Base-by-base conservation (phyloP, 1,140 invertebrate species). In the Dendrolimus kikuchii region DNA sequence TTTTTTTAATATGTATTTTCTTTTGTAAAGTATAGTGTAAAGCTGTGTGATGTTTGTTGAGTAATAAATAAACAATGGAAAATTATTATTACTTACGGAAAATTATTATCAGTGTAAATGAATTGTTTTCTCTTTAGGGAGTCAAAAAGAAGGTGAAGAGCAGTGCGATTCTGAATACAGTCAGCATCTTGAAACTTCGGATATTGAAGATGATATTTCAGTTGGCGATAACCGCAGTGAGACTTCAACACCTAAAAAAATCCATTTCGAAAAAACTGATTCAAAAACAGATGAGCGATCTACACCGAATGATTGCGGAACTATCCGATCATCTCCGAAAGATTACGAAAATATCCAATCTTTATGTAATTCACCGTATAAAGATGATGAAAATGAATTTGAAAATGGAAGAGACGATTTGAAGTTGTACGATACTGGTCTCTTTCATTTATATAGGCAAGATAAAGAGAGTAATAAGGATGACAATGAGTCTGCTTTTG, bases 221-320 rank as follows among this genome's bases (percentile, higher is more conserved):
- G 81, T 86, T 6, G 83, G 83, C 3, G 83, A 86, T 41, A 86
- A 86, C 46, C 62, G 79, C 10, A 84, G 81, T 8, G 83, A 83
- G 40, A 71, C 80, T 1, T 86, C 83, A 0, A 74, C 74, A 0
- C 77, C 79, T 6, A 76, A 74, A 40, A 70, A 64, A 48, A 60
- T 59, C 7, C 59, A 61, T 7, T 71, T 62, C 38, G 42, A 70
- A 51, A 65, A 57, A 57, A 40, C 44, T 8, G 66, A 71, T 10
- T 62, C 60, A 3, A 71, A 73, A 37, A 68, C 75, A 5, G 57
- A 46, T 5, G 68, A 73, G 38, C 55, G 63, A 38, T 69, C 77
- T 2, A 71, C 77, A 6, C 71, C 79, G 38, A 58, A 60, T 40
- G 78, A 81, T 52, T 80, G 74, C 49, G 76, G 68, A 50, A 46